Evolutionary conservation across 2,888 invertebrate genomes (phyloP).

Genomic region (Azorinus chamasolen): DNA sequence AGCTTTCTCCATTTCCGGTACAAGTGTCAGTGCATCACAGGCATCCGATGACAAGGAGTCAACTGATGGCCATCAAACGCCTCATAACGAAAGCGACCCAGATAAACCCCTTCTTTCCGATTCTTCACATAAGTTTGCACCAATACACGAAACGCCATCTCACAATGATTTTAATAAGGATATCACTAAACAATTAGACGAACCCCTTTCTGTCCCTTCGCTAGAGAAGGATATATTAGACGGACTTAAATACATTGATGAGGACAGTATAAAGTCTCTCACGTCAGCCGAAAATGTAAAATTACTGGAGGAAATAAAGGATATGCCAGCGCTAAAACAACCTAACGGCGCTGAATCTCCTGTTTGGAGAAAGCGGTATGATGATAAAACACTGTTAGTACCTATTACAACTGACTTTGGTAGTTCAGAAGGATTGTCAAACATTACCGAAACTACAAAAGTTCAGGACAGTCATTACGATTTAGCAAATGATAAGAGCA

Average conservation of each 20-base stretch:
- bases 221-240: conserved; percentile 74
- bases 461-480: conserved; percentile 21
- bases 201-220: conserved; percentile 53
- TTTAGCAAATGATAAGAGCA: conserved; percentile 20
- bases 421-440: conserved; percentile 59
- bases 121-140: conserved; percentile 24
- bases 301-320: conserved; percentile 70
- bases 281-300: conserved; percentile 78
- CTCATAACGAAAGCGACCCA: conserved; percentile 5
- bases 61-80: conserved; percentile 24
- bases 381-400: conserved; percentile 65
- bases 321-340: conserved; percentile 19
- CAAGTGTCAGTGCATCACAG: conserved; percentile 64
- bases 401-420: conserved; percentile 63
- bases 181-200: conserved; percentile 15
- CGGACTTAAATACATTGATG: conserved; percentile 83
- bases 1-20: conserved; percentile 70
- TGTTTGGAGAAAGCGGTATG: conserved; percentile 72
- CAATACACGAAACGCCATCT: conserved; percentile 18
- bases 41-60: conserved; percentile 57
- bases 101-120: conserved; percentile 44
- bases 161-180: conserved; percentile 9
- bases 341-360: conserved; percentile 67
- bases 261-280: conserved; percentile 82
- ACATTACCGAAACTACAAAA: conserved; percentile 28